Percentiles rank a stretch among this genome's conserved stretches.
Evolutionary conservation across 2,113 vertebrate species (phyloP).

Genomic region (Sebastes schlegelii): DNA sequence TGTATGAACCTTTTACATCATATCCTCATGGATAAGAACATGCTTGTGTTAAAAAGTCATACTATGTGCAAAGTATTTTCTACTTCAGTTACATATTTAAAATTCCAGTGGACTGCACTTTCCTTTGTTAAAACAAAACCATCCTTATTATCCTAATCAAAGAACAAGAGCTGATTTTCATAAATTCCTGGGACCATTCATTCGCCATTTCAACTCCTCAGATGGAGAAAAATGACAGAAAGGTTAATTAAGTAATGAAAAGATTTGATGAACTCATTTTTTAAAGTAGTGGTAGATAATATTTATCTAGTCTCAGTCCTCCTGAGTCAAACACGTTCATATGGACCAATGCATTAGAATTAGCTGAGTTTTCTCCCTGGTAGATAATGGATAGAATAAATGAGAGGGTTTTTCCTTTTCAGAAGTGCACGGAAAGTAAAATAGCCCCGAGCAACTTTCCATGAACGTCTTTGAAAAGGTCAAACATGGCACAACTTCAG

Average conservation of each 20-base stretch:
- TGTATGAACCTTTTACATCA: no score
- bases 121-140: not conserved
- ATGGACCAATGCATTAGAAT: slow-evolving; percentile 21
- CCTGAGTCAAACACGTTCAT: not conserved
- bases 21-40: no score
- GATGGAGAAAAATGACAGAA: not conserved
- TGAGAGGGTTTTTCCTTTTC: slow-evolving; percentile 1
- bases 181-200: not conserved
- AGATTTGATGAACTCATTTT: not conserved
- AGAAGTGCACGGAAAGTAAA: slow-evolving; percentile 19
- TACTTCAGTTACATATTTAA: not conserved
- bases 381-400: slow-evolving; percentile 19
- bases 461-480: not conserved
- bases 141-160: slow-evolving; percentile 4
- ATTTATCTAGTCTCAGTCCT: slow-evolving; percentile 14
- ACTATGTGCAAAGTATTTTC: not conserved
- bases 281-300: slow-evolving; percentile 32
- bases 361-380: not conserved
- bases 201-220: not conserved
- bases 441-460: slow-evolving; percentile 1
- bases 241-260: slow-evolving; percentile 38
- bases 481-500: not conserved
- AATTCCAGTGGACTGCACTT: not conserved
- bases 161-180: slow-evolving; percentile 8
- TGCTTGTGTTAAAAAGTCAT: not conserved